Base-by-base conservation (phyloP, 2,113 vertebrate species). In the Petrocephalus microphthalmus region DNA sequence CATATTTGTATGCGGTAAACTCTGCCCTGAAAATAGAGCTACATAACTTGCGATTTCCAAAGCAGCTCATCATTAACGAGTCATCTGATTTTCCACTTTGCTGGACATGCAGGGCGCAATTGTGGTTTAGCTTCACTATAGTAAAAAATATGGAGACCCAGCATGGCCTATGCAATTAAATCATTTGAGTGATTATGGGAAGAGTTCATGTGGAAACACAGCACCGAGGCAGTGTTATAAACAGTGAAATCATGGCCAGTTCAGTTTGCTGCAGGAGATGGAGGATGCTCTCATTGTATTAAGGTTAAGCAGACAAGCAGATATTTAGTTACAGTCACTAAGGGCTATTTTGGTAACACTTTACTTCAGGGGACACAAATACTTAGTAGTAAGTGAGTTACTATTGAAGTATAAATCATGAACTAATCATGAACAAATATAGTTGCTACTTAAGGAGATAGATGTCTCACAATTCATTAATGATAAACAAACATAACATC, bases 61-160 rank as follows among this genome's bases (percentile, higher is more conserved):
- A 90, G 71, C 11, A 91, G 90, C 89, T 90, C 89, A 83, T 90
- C 54, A 71, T 88, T 88, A 84, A 87, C 53, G 84, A 81, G 67
- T 22, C 71, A 92, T 92, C 90, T 91, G 88, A 92, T 93, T 93
- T 93, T 92, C 91, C 92, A 93, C 91, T 91, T 90, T 90, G 88
- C 89, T 90, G 91, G 91, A 91, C 92, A 93, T 91, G 90, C 89
- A 90, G 91, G 91, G 93, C 90, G 91, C 88, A 78, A 42, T 89
- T 89, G 89, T 13, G n/a, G 85, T 89, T 88, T 49, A 88, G 33
- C 47, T 57, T 84, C 37, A 3, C 49, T 49, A n/a, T n/a, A 83
- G 37, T 22, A 56, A 47, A 15, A 49, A 29, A 51, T 45, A 57
- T 4, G 42, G n/a, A 20, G 19, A 4, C 57, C 86, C 60, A 57